phyloP scores from a whole-genome alignment of 2,888 invertebrate species.

The Himalopsyche kuldschensis region DNA sequence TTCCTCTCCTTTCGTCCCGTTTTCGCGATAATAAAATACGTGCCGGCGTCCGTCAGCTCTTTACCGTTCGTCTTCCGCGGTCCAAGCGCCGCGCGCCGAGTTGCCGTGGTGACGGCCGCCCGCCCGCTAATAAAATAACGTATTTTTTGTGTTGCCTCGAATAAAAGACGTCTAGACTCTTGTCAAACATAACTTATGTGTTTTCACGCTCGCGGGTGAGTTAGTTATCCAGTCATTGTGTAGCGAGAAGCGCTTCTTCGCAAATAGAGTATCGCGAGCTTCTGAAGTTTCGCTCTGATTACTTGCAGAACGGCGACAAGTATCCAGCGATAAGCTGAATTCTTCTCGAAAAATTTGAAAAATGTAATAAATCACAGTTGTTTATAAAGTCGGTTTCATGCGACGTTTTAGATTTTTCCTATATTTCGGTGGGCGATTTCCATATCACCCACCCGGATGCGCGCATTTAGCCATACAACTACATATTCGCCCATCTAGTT shows the following conservation, averaged over 20 bases:
- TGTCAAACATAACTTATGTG: conserved; percentile 23
- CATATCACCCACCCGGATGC: too few species aligned
- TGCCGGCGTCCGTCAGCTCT: not conserved
- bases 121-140: conserved; percentile 17
- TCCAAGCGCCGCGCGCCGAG: not conserved
- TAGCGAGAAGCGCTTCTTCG: not conserved
- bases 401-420: too few species aligned
- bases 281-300: not conserved
- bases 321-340: not conserved
- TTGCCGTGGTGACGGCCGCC: not conserved
- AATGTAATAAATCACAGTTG: not conserved
- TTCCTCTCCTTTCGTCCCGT: not conserved
- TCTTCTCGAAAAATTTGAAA: not conserved
- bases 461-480: too few species aligned
- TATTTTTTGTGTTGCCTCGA: conserved; percentile 12
- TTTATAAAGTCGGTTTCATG: too few species aligned
- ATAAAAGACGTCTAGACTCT: conserved; percentile 30
- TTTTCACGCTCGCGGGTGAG: conserved; percentile 15
- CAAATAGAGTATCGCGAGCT: not conserved
- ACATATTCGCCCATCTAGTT: too few species aligned
- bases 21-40: not conserved
- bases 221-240: conserved; percentile 15
- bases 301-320: not conserved
- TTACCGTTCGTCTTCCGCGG: too few species aligned
- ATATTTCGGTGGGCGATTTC: too few species aligned